Evolutionary conservation across 30 jellyfish, hydroid and myxozoan species (phyloP), one percentile per base, ranked within the genome.

Genomic region (Aurelia sp.): DNA sequence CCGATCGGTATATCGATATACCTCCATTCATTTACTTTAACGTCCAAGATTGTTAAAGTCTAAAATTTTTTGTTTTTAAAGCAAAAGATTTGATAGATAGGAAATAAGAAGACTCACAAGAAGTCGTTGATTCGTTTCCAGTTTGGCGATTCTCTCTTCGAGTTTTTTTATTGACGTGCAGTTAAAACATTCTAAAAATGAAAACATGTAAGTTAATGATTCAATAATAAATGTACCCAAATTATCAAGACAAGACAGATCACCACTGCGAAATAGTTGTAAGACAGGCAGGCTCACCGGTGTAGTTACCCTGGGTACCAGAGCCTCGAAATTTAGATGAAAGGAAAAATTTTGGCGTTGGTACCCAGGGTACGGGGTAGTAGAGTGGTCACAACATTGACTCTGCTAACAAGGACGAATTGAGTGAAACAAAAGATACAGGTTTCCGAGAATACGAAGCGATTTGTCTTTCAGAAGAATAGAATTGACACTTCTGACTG

Each of bases 161-260:
- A 86, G 47, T 51, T 24, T 20, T 20, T 52, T 71, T 44, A 86
- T 69, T 16, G 86, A 65, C 55, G 96, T 74, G 48, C 96, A 86
- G 63, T 86, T 86, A 67, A 86, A 86, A 75, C 96, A 86, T 67
- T 86, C 96, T 86, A 62, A 19, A 65, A 76, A 30, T n/a, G 44
- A 79, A 27, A 13, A 62, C 67, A n/a, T 8, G 33, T 16, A 55
- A 12, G 22, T 20, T 4, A 48, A 57, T 16, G 24, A 19, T 31
- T 4, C 53, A 24, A 2, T 6, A 19, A 13, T 63, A 30, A n/a
- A 12, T 3, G 17, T 63, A 22, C 35, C 13, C 7, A 19, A 19
- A 8, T 47, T 31, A 40, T 31, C 27, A 61, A 13, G 13, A 61
- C 11, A 19, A 19, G 13, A 61, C 11, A 19, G 5, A 19, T 12